Percentiles rank a stretch among this genome's conserved stretches.
phyloP scores from a whole-genome alignment of 2,888 invertebrate genomes.

The Phaonia tiefii region DNA sequence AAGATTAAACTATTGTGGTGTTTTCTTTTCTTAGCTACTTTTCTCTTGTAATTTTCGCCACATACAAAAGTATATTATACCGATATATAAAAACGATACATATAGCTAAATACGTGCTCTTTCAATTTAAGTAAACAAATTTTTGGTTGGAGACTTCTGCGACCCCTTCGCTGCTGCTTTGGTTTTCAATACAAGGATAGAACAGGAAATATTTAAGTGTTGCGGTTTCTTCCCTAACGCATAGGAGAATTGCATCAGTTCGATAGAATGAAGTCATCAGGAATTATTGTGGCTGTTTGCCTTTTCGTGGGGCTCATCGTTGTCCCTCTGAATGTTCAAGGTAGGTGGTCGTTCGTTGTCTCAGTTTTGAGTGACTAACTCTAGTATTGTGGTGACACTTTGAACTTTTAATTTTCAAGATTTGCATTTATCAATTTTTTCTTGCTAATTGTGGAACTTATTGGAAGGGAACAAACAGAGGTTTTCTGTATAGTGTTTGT shows the following conservation, averaged over 20 bases:
- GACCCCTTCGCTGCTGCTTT: too few relatives aligned
- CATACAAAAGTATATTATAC: constrained; percentile 35
- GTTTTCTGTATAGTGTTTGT: too few relatives aligned
- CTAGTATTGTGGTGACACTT: not conserved
- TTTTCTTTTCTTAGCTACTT: too few relatives aligned
- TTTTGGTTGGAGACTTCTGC: constrained; percentile 47
- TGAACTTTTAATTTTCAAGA: constrained; percentile 15
- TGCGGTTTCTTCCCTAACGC: constrained; percentile 30
- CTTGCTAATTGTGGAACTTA: too few relatives aligned
- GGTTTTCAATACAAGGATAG: not conserved
- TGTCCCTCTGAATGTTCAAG: constrained; percentile 70
- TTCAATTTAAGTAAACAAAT: constrained; percentile 55
- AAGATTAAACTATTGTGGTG: too few relatives aligned
- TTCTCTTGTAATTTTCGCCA: constrained; percentile 49
- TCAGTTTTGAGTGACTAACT: not conserved
- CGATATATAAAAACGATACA: constrained; percentile 1
- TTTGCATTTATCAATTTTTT: not conserved
- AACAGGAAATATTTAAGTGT: not conserved
- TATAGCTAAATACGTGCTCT: constrained; percentile 26
- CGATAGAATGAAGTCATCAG: constrained; percentile 73
- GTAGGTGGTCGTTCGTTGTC: constrained; percentile 63
- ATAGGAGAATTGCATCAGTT: constrained; percentile 38
- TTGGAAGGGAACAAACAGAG: not conserved
- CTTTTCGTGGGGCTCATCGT: constrained; percentile 74
- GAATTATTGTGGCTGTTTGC: constrained; percentile 69